Percentiles rank a stretch among this genome's conserved stretches.
phyloP scores from a whole-genome alignment of 2,888 invertebrate genomes.

The Stenodera caucasica region DNA sequence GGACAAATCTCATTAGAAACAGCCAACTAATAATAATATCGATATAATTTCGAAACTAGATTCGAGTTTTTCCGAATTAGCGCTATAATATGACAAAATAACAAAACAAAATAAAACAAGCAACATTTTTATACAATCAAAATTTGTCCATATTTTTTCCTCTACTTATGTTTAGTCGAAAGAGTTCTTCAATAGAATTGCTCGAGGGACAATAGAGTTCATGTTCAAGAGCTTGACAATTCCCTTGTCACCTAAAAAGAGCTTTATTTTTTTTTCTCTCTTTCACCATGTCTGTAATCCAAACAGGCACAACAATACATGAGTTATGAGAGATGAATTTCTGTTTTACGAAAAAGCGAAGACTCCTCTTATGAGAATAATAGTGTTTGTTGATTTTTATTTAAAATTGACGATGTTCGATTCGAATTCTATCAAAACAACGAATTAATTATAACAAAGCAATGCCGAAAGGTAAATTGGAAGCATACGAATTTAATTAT shows the following conservation, averaged over 20 bases:
- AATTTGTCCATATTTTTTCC: slow-evolving; percentile 3
- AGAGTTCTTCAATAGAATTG: slow-evolving; percentile 12
- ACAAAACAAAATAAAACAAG: background rate
- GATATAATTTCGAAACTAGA: slow-evolving; percentile 5
- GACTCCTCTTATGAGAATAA: too few relatives aligned
- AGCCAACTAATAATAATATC: too few relatives aligned
- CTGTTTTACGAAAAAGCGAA: background rate
- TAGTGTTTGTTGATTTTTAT: too few relatives aligned
- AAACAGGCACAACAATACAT: slow-evolving; percentile 12
- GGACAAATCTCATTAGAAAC: background rate
- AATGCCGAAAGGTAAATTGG: background rate
- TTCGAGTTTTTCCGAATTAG: too few relatives aligned
- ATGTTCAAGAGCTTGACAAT: slow-evolving; percentile 14
- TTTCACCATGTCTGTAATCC: background rate
- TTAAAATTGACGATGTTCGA: background rate
- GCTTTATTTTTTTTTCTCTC: slow-evolving; percentile 10
- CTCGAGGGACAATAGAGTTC: slow-evolving; percentile 15
- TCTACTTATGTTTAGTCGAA: background rate
- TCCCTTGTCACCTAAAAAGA: slow-evolving; percentile 13
- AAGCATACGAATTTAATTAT: background rate
- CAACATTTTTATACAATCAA: slow-evolving; percentile 12
- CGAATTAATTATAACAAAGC: background rate
- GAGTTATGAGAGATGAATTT: slow-evolving; percentile 4
- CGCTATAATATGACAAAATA: too few relatives aligned
- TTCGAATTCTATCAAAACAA: background rate